Percentiles rank a stretch among this genome's conserved stretches.
phyloP scores from a whole-genome alignment of 2,888 invertebrate species.

The Cryptophagus acutangulus region DNA sequence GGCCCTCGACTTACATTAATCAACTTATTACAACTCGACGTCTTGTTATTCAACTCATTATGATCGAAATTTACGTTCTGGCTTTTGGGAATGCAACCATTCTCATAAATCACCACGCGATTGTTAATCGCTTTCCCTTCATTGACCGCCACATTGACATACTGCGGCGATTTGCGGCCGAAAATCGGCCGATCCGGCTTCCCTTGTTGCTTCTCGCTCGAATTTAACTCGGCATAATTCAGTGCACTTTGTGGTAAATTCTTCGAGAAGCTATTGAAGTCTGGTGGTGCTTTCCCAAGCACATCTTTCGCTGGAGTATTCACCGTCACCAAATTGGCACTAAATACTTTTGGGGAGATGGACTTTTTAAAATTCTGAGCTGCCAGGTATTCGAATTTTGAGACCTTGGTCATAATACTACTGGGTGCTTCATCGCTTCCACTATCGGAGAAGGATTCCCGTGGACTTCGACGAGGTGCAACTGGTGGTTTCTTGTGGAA shows the following conservation, averaged over 20 bases:
- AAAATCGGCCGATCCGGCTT: slow-evolving; percentile 42
- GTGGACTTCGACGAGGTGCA: slow-evolving; percentile 55
- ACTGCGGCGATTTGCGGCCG: slow-evolving; percentile 29
- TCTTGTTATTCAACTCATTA: slow-evolving; percentile 44
- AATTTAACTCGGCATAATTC: slow-evolving; percentile 47
- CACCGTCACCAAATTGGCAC: slow-evolving; percentile 70
- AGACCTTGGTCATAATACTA: slow-evolving; percentile 70
- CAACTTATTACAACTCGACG: slow-evolving; percentile 35
- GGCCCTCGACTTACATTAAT: slow-evolving; percentile 43
- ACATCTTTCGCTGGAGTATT: slow-evolving; percentile 81
- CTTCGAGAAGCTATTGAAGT: slow-evolving; percentile 59
- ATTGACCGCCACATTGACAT: slow-evolving; percentile 45
- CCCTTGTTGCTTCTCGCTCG: slow-evolving; percentile 40
- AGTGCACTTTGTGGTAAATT: slow-evolving; percentile 52
- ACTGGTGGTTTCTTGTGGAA: slow-evolving; percentile 62
- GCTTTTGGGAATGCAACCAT: slow-evolving; percentile 42
- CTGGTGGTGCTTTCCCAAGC: slow-evolving; percentile 56
- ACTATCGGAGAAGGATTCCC: slow-evolving; percentile 50
- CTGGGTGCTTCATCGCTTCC: slow-evolving; percentile 52
- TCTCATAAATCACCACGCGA: slow-evolving; percentile 44
- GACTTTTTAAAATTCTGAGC: slow-evolving; percentile 57
- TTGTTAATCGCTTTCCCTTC: slow-evolving; percentile 47
- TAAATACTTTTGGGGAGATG: slow-evolving; percentile 74
- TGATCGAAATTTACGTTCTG: slow-evolving; percentile 41
- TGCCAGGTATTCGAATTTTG: slow-evolving; percentile 74